These are phyloP conservation scores for Astreopora myriophthalma DNA, from an alignment of 64 coral and sea anemone species.

Conservation along the genomic window DNA sequence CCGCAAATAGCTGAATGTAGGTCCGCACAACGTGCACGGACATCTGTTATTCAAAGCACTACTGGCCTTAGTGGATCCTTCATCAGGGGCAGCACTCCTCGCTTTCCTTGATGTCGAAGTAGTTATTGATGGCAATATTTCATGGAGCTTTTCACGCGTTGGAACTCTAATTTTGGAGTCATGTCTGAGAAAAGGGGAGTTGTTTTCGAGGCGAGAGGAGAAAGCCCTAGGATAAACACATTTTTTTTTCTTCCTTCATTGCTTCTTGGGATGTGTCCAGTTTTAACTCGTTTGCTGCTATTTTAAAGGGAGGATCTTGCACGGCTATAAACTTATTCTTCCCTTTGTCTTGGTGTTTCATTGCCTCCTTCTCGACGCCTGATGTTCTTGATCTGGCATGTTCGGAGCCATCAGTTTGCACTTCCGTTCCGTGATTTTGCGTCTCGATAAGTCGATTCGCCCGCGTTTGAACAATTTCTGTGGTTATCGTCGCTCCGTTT, in stretches of 20 bases:
- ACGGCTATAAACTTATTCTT: background rate
- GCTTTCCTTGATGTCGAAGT: background rate
- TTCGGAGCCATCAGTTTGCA: background rate
- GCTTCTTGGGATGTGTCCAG: background rate
- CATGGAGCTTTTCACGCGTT: background rate
- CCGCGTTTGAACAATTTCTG: background rate
- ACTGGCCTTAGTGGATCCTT: too few species aligned
- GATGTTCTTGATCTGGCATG: background rate
- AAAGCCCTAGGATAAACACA: too few species aligned
- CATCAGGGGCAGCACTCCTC: background rate
- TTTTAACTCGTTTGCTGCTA: background rate
- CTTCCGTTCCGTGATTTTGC: background rate
- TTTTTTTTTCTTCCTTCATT: background rate
- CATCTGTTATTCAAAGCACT: background rate
- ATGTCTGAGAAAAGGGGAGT: background rate
- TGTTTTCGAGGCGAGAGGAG: background rate
- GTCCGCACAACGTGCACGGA: background rate
- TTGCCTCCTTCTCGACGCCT: background rate
- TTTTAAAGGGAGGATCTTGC: background rate
- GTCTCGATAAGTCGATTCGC: too few species aligned
- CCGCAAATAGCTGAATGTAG: background rate
- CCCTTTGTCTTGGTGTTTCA: background rate
- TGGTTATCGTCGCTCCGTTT: background rate
- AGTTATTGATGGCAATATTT: background rate
- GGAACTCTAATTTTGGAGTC: background rate